Conservation (phyloP, 1,140 invertebrate genomes). For the Trachymyrmex septentrionalis region DNA sequence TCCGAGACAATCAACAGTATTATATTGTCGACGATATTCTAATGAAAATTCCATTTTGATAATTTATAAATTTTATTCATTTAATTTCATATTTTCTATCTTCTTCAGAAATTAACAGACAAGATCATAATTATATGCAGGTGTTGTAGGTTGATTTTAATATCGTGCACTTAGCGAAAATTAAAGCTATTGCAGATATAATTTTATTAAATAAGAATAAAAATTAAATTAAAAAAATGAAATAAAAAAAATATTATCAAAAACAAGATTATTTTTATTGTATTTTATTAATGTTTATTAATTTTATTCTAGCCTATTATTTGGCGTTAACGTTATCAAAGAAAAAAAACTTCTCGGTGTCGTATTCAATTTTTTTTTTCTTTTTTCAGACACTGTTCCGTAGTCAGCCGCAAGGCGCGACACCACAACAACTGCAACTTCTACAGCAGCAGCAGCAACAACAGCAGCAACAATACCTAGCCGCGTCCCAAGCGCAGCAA, state of each 20-base stretch:
- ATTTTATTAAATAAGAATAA: background rate
- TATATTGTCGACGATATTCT: background rate
- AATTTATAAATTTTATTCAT: too few species aligned
- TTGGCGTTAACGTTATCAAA: background rate
- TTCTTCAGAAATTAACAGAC: too few species aligned
- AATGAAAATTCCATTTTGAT: background rate
- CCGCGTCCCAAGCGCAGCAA: slow-evolving; percentile 90
- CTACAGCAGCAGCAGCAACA: slow-evolving; percentile 87
- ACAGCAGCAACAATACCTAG: slow-evolving; percentile 88
- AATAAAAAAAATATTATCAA: background rate
- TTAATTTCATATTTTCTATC: too few species aligned
- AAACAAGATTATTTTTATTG: background rate
- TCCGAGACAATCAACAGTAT: too few species aligned
- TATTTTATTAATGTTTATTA: background rate
- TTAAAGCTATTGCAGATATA: background rate
- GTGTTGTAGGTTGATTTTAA: background rate
- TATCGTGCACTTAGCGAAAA: background rate
- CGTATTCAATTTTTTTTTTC: slow-evolving; percentile 39
- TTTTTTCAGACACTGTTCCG: slow-evolving; percentile 94
- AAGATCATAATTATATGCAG: too few species aligned
- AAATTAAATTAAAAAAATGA: too few species aligned
- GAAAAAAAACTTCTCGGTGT: background rate
- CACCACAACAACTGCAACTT: slow-evolving; percentile 86
- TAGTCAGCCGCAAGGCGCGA: slow-evolving; percentile 90
- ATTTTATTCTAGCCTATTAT: background rate